A percentile compares a stretch with the other conserved stretches of the same genome.
Conservation (phyloP, 2,888 invertebrate genomes). For the Shargacucullia verbasci region DNA sequence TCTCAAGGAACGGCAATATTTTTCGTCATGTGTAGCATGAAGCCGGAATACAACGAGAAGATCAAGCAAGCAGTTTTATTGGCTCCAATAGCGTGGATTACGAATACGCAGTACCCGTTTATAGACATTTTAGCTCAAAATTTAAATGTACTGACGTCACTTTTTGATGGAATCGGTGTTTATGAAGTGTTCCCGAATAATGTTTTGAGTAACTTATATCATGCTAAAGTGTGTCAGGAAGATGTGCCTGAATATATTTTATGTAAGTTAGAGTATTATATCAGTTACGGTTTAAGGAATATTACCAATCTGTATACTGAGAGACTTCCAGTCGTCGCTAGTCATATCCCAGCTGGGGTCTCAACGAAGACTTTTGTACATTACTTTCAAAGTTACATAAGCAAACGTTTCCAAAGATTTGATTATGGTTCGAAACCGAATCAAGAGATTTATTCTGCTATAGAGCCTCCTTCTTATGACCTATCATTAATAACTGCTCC, state of each 20-base stretch:
- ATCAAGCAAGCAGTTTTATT: conserved; percentile 77
- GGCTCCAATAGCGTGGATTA: conserved; percentile 79
- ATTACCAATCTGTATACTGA: conserved; percentile 68
- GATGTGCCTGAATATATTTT: conserved; percentile 64
- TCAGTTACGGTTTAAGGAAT: conserved; percentile 72
- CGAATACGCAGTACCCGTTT: conserved; percentile 68
- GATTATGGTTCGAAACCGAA: conserved; percentile 72
- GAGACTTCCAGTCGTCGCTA: conserved; percentile 73
- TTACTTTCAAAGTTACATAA: conserved; percentile 75
- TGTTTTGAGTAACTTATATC: conserved; percentile 63
- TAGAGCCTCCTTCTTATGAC: conserved; percentile 72
- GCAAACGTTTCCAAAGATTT: conserved; percentile 75
- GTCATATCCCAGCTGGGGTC: conserved; percentile 78
- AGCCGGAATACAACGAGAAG: conserved; percentile 77
- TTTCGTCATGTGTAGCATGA: conserved; percentile 76
- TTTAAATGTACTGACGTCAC: conserved; percentile 56
- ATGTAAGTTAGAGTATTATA: conserved; percentile 73
- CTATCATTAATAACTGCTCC: conserved; percentile 72
- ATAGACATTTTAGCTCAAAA: conserved; percentile 68
- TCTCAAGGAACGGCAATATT: conserved; percentile 83
- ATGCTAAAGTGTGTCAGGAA: conserved; percentile 69
- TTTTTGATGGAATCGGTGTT: conserved; percentile 66
- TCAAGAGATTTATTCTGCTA: conserved; percentile 63
- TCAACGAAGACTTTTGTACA: conserved; percentile 77
- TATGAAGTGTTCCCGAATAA: conserved; percentile 74